Evolutionary conservation across 2,888 invertebrate genomes (phyloP), one percentile per base, ranked within the genome.

Genomic region (Conomelus anceps): DNA sequence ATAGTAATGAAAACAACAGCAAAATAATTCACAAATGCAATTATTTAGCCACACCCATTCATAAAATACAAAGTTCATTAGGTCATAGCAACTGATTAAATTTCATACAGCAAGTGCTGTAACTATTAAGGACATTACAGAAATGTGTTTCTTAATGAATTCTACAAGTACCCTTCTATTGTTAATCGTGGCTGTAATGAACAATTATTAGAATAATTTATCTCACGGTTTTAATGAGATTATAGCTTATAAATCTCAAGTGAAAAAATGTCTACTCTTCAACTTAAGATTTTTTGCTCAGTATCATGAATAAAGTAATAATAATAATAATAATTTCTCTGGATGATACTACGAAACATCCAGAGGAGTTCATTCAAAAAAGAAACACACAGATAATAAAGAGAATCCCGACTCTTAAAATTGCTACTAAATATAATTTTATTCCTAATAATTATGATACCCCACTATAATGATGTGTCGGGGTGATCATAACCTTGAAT

Each of bases 151-250:
- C 86, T 86, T 86, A 26, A 26, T 86, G 86, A 86, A 26, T 22
- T 86, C 22, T 86, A 22, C 86, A 86, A 26, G 23, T 86, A n/a
- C 23, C 86, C 23, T 86, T 86, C 23, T 86, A 86, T 86, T 26
- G 26, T 24, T 86, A 86, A 86, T 26, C 22, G 86, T 90, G 63
- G 4, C n/a, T n/a, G n/a, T n/a, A 63, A 63, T 63, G 63, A n/a
- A 63, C 63, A 13, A 63, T 63, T n/a, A n/a, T n/a, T 63, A 63
- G n/a, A 63, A n/a, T n/a, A n/a, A 63, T n/a, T 34, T 63, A 63
- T 63, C 63, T n/a, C 63, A 7, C n/a, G n/a, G 63, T n/a, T 63
- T 63, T 63, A 63, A 63, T 63, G 63, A 63, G 63, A 63, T 63
- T 63, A n/a, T 63, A 13, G n/a, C 63, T 7, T n/a, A 63, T 63